These are phyloP conservation scores for Tetraodon nigroviridis DNA, from an alignment of 2,113 vertebrate genomes.

Conservation along the genomic window DNA sequence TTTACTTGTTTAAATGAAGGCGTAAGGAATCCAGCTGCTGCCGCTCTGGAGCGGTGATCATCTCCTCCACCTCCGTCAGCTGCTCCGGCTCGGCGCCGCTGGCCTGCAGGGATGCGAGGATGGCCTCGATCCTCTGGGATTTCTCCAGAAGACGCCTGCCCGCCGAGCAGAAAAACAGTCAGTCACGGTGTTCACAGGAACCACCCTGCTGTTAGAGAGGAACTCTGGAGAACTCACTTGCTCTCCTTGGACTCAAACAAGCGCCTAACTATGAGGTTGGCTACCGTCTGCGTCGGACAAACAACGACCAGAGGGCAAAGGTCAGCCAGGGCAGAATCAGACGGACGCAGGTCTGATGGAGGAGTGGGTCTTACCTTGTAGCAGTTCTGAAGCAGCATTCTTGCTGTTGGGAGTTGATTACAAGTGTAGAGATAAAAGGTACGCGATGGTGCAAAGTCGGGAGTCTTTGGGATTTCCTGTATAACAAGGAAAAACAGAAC, in stretches of 20 bases:
- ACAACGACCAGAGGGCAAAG: slow-evolving; percentile 7
- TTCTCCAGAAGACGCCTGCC: slow-evolving; percentile 90
- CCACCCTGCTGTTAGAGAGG: not conserved
- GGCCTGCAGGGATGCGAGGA: slow-evolving; percentile 90
- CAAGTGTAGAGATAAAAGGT: slow-evolving; percentile 94
- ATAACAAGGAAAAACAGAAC: slow-evolving; percentile 8
- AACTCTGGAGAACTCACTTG: slow-evolving; percentile 78
- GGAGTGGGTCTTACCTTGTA: slow-evolving; percentile 80
- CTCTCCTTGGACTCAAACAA: slow-evolving; percentile 88
- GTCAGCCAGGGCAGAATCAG: not conserved
- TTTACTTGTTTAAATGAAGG: slow-evolving; percentile 89
- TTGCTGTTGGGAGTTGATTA: slow-evolving; percentile 78
- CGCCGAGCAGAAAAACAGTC: slow-evolving; percentile 13
- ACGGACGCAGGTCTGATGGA: not conserved
- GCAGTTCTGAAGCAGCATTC: slow-evolving; percentile 86
- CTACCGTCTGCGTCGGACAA: slow-evolving; percentile 76
- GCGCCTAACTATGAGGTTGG: slow-evolving; percentile 88
- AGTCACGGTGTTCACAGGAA: not conserved
- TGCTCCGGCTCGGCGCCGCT: slow-evolving; percentile 83
- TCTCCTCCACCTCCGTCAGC: slow-evolving; percentile 93
- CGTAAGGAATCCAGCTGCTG: slow-evolving; percentile 88
- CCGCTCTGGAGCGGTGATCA: slow-evolving; percentile 89
- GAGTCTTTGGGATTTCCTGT: slow-evolving; percentile 94
- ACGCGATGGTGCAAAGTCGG: slow-evolving; percentile 88
- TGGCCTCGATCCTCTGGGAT: slow-evolving; percentile 93